A percentile compares a stretch with the other conserved stretches of the same genome.
Conservation (phyloP, 2,888 invertebrate species). For the Phlogophora meticulosa region DNA sequence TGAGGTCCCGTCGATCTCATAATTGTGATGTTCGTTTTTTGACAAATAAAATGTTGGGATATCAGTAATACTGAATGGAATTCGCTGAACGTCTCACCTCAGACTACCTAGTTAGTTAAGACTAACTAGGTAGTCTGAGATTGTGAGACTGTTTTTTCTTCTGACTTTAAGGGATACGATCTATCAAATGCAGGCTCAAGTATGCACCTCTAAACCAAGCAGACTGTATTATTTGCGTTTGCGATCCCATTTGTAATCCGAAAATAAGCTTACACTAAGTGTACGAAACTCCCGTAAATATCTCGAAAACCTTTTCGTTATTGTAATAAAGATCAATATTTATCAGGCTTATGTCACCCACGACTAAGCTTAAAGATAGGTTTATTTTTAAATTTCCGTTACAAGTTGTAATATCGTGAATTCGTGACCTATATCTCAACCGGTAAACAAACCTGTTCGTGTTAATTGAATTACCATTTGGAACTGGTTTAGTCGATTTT, state of each 20-base stretch:
- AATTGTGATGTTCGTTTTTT: too few species aligned
- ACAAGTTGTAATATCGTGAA: constrained; percentile 22
- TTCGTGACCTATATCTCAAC: constrained; percentile 60
- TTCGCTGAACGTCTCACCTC: background rate
- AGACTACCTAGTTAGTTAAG: background rate
- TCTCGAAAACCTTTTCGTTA: constrained; percentile 4
- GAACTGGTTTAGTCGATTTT: constrained; percentile 48
- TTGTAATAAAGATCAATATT: constrained; percentile 20
- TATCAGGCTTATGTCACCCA: constrained; percentile 18
- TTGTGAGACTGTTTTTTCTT: too few species aligned
- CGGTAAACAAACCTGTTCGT: constrained; percentile 54
- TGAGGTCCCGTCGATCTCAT: too few species aligned
- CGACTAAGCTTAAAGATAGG: constrained; percentile 16
- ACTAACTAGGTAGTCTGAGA: too few species aligned
- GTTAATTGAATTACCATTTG: constrained; percentile 33
- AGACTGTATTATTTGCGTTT: background rate
- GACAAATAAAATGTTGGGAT: too few species aligned
- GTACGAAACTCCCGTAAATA: background rate
- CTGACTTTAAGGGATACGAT: too few species aligned
- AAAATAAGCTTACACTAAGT: background rate
- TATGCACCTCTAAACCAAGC: background rate
- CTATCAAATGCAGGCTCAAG: background rate
- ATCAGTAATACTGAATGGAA: too few species aligned
- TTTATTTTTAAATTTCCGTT: constrained; percentile 45
- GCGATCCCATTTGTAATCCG: background rate